Base-by-base conservation (phyloP, 92 coral and sea anemone genomes). In the Chrysogorgia sp. region DNA sequence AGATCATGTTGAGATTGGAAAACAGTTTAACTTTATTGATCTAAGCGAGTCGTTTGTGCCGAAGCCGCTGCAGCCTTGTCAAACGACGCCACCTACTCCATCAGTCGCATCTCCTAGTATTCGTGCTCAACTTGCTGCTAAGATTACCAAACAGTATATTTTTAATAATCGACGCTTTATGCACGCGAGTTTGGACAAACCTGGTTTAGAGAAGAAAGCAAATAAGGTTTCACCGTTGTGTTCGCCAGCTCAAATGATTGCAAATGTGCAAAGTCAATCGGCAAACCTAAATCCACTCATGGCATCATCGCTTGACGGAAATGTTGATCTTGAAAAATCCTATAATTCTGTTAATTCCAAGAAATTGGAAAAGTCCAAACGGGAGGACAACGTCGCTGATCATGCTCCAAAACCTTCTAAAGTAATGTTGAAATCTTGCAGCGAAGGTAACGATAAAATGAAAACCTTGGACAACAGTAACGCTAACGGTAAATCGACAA, bases 171-270 rank as follows among this genome's bases (percentile, higher is more conserved):
- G 66, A 20, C 79, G 66, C 2, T 72, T 72, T 23, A 48, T 34
- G 30, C 79, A 72, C 48, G 78, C 78, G 10, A 71, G 63, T 53
- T 31, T 71, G 78, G 76, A 70, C 34, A 71, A 55, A 10, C 62
- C 77, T 0, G 29, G 63, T 30, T 71, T 71, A 9, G 79, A 34
- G 52, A 72, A 56, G 48, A 56, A 52, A 22, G 79, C 79, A 49
- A 72, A 72, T 24, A 61, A 82, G 25, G 56, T 71, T 7, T 90
- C 94, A 7, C 94, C 94, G 20, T 57, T 79, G 62, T 76, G 85
- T 0, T 90, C 94, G 52, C 91, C 94, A 22, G 69, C 58, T 33
- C 87, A 90, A 63, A 71, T 90, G 48, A 41, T 87, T 26, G 77
- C 68, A 43, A 83, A 90, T 58, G 32, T 90, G 57, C 69, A 88